These are phyloP conservation scores for Coilia nasus DNA, from an alignment of 2,797 vertebrate species.

Conservation along the genomic window DNA sequence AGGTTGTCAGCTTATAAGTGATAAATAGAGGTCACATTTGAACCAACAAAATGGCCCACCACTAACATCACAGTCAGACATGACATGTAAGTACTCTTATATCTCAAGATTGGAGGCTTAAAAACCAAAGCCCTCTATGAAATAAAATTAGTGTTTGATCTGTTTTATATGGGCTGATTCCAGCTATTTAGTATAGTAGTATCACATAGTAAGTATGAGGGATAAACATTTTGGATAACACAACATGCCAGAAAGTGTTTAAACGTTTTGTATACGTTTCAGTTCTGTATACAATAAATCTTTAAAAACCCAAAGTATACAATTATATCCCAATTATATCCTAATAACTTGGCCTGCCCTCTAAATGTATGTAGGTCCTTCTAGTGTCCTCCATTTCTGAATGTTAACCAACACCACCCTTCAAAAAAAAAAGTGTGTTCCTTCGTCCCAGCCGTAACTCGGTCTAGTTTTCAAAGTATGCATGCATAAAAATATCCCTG, in stretches of 20 bases:
- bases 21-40: conserved; percentile 17
- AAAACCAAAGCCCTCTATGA: background rate
- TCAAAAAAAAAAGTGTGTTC: background rate
- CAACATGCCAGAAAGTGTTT: too few relatives aligned
- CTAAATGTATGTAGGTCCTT: background rate
- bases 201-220: background rate
- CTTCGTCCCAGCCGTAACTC: background rate
- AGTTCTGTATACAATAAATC: background rate
- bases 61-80: background rate
- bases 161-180: background rate
- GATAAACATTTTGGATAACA: background rate
- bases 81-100: background rate
- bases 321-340: background rate
- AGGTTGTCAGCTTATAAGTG: conserved; percentile 10
- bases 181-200: background rate
- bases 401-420: background rate
- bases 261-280: background rate
- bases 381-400: background rate
- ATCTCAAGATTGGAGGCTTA: background rate
- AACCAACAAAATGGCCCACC: background rate
- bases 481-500: conserved; percentile 6
- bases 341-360: background rate
- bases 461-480: background rate
- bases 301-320: background rate
- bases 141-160: background rate